These are phyloP conservation scores for Punctoribates punctum DNA, from an alignment of 2,888 invertebrate species.

Conservation along the genomic window DNA sequence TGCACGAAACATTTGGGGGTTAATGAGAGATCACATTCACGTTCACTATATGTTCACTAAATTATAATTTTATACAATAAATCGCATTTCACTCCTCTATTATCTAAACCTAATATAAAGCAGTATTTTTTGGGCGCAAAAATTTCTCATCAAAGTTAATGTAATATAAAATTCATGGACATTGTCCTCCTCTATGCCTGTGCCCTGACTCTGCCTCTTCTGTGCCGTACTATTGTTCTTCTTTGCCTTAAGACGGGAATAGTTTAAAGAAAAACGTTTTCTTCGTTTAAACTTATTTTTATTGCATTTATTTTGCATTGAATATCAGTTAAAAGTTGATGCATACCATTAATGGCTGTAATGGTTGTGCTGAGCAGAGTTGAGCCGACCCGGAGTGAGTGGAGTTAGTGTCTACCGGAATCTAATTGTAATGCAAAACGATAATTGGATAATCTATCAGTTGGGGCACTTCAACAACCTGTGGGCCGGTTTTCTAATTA, in stretches of 20 bases:
- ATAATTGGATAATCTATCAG: conserved; percentile 38
- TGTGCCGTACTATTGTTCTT: no score
- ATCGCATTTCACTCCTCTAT: neutral
- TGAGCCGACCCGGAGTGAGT: neutral
- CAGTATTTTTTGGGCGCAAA: no score
- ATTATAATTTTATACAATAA: conserved; percentile 8
- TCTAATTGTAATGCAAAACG: conserved; percentile 34
- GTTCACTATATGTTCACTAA: neutral
- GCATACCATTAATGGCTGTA: neutral
- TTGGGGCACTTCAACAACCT: conserved; percentile 30
- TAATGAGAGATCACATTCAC: conserved; percentile 34
- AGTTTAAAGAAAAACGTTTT: neutral
- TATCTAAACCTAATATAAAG: no score
- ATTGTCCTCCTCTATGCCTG: neutral
- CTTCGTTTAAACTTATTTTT: no score
- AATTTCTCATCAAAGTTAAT: neutral
- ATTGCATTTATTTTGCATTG: neutral
- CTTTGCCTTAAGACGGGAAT: neutral
- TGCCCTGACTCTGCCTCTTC: no score
- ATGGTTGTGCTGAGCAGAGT: no score
- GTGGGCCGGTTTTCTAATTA: conserved; percentile 25
- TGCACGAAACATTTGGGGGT: conserved; percentile 28
- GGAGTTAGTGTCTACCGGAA: conserved; percentile 13
- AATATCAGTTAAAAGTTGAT: neutral
- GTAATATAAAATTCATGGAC: conserved; percentile 20